A percentile compares a stretch with the other conserved stretches of the same genome.
phyloP scores from a whole-genome alignment of 2,113 vertebrate species.

The Tenrec ecaudatus region DNA sequence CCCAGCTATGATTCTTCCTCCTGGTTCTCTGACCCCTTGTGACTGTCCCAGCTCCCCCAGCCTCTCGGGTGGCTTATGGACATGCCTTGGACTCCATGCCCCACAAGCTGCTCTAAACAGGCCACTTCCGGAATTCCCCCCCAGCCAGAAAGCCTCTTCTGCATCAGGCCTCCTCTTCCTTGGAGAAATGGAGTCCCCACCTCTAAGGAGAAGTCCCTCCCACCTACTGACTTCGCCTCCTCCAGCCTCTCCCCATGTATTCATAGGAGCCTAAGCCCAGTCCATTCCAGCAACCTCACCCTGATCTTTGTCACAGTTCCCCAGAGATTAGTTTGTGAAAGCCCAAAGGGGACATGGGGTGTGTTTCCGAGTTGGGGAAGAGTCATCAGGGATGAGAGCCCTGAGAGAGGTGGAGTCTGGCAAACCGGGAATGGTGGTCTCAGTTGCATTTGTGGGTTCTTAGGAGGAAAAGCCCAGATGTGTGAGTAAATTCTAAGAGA shows the following conservation, averaged over 20 bases:
- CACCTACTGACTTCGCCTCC: not conserved
- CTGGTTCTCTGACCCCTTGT: not conserved
- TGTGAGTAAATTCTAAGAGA: slow-evolving; percentile 33
- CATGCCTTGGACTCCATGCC: not conserved
- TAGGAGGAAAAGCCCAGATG: slow-evolving; percentile 51
- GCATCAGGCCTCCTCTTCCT: slow-evolving; percentile 34
- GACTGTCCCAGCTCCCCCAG: not conserved
- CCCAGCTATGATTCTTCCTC: not conserved
- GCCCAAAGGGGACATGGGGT: not conserved
- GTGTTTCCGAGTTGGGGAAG: slow-evolving; percentile 39
- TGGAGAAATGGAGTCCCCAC: slow-evolving; percentile 43
- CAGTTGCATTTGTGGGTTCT: slow-evolving; percentile 45
- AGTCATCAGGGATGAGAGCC: not conserved
- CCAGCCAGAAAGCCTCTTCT: slow-evolving; percentile 5
- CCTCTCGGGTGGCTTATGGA: slow-evolving; percentile 3
- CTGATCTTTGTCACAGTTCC: not conserved
- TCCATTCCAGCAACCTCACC: not conserved
- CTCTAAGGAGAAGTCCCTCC: slow-evolving; percentile 3
- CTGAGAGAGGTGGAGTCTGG: slow-evolving; percentile 7
- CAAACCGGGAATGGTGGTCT: slow-evolving; percentile 17
- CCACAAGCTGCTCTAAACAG: slow-evolving; percentile 19
- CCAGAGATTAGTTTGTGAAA: not conserved
- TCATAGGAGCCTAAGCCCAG: not conserved
- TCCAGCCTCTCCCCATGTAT: not conserved
- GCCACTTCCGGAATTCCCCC: slow-evolving; percentile 46